Percentiles rank a stretch among this genome's conserved stretches.
phyloP scores from a whole-genome alignment of 1,140 invertebrate genomes.

The Solen grandis region DNA sequence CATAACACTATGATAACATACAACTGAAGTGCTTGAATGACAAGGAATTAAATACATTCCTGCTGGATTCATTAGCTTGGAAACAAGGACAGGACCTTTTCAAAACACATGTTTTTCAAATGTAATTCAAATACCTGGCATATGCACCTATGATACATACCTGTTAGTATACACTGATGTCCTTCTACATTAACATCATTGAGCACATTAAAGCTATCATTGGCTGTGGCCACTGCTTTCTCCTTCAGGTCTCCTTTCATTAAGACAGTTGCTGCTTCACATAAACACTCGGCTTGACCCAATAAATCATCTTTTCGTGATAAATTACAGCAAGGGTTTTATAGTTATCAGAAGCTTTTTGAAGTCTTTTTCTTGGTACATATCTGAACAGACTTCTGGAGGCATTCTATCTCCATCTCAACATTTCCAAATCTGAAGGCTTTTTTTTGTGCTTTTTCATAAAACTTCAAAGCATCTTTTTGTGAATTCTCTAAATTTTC shows the following conservation, averaged over 20 bases:
- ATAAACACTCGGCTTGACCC: conserved; percentile 52
- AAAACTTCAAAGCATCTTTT: conserved; percentile 39
- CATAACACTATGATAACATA: no score
- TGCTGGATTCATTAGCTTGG: not conserved
- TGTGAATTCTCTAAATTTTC: conserved; percentile 54
- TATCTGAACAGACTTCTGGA: no score
- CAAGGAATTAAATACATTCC: not conserved
- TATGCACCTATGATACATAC: not conserved
- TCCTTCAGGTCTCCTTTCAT: conserved; percentile 24
- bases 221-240: conserved; percentile 49
- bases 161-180: conserved; percentile 1
- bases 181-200: not conserved
- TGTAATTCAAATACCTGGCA: not conserved
- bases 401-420: no score
- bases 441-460: conserved; percentile 2
- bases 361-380: no score
- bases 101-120: not conserved
- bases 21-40: not conserved
- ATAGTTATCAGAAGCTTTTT: conserved; percentile 52
- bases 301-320: conserved; percentile 31
- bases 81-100: not conserved
- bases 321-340: conserved; percentile 56
- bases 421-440: no score
- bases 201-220: conserved; percentile 57
- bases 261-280: conserved; percentile 57